Evolutionary conservation across 2,888 invertebrate species (phyloP).

Genomic region (Nymphalis urticae): DNA sequence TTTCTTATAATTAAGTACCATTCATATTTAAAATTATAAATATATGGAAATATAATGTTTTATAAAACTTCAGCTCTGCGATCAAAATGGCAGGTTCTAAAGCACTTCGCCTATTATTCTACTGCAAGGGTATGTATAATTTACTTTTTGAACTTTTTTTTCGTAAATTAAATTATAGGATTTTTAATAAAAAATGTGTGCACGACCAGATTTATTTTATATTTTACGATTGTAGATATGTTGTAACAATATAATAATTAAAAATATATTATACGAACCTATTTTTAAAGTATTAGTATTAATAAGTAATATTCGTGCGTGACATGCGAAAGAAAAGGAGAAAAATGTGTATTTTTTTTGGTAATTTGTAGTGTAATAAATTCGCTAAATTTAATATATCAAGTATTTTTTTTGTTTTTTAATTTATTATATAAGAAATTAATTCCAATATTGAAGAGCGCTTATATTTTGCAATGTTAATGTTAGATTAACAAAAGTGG

Average conservation of each 20-base stretch:
- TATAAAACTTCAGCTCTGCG: constrained; percentile 63
- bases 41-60: constrained; percentile 52
- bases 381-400: not conserved
- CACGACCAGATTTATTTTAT: too few relatives aligned
- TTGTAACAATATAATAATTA: too few relatives aligned
- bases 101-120: constrained; percentile 62
- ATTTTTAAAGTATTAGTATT: too few relatives aligned
- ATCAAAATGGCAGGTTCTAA: constrained; percentile 54
- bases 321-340: too few relatives aligned
- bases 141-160: not conserved
- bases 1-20: constrained; percentile 42
- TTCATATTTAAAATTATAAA: constrained; percentile 37
- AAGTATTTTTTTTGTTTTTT: not conserved
- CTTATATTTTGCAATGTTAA: constrained; percentile 9
- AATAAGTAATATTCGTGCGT: too few relatives aligned
- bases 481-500: constrained; percentile 20
- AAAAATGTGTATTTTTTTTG: too few relatives aligned
- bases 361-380: too few relatives aligned
- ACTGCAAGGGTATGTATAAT: constrained; percentile 57
- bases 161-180: too few relatives aligned
- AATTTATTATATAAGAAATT: not conserved
- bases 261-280: too few relatives aligned
- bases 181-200: too few relatives aligned
- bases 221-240: too few relatives aligned
- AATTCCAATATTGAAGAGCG: not conserved